A percentile compares a stretch with the other conserved stretches of the same genome.
phyloP scores from a whole-genome alignment of 1,140 invertebrate genomes.

The Lysiphlebus fabarum region DNA sequence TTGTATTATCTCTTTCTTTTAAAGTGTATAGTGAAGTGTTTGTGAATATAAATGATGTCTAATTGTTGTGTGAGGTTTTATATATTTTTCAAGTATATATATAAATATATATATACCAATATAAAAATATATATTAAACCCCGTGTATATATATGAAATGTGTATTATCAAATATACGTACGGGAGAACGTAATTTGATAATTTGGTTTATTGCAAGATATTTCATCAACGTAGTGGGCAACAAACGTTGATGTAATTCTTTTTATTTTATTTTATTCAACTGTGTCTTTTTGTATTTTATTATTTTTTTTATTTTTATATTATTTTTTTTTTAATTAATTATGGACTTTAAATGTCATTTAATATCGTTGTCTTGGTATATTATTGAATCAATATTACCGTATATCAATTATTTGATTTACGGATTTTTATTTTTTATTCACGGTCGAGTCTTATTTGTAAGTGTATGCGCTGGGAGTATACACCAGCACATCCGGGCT shows the following conservation, averaged over 20 bases:
- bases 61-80: slow-evolving; percentile 15
- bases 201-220: slow-evolving; percentile 41
- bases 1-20: slow-evolving; percentile 22
- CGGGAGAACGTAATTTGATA: slow-evolving; percentile 47
- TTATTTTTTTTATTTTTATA: too few relatives aligned
- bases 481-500: slow-evolving; percentile 58
- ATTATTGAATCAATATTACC: slow-evolving; percentile 43
- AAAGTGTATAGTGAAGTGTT: slow-evolving; percentile 31
- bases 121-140: slow-evolving; percentile 40
- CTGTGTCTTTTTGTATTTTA: slow-evolving; percentile 29
- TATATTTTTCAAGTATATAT: slow-evolving; percentile 11
- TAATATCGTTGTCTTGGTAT: slow-evolving; percentile 29
- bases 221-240: slow-evolving; percentile 39
- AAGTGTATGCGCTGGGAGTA: slow-evolving; percentile 58
- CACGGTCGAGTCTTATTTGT: slow-evolving; percentile 57
- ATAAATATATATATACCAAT: slow-evolving; percentile 33
- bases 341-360: slow-evolving; percentile 22
- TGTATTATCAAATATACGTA: slow-evolving; percentile 43
- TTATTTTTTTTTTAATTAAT: slow-evolving; percentile 20
- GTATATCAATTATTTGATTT: slow-evolving; percentile 27
- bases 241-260: slow-evolving; percentile 22
- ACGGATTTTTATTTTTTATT: slow-evolving; percentile 41
- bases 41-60: slow-evolving; percentile 21
- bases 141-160: slow-evolving; percentile 39
- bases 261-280: slow-evolving; percentile 21